Percentiles rank a stretch among this genome's conserved stretches.
Conservation (phyloP, 2,888 invertebrate species). For the Euspilapteryx auroguttella region DNA sequence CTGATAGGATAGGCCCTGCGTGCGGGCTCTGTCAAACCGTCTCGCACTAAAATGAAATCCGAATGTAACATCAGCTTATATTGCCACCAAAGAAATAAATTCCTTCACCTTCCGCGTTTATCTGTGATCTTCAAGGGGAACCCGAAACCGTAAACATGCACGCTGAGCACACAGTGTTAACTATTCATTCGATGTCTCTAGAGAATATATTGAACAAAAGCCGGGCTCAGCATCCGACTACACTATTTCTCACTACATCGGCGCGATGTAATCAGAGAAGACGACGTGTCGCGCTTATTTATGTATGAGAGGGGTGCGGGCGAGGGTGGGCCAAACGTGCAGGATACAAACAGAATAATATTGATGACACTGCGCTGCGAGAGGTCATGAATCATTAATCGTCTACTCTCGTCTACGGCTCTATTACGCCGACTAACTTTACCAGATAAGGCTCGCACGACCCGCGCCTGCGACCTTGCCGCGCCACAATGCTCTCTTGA, state of each 20-base stretch:
- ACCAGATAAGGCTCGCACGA: slow-evolving; percentile 52
- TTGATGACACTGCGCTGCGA: slow-evolving; percentile 59
- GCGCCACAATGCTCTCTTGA: too few species aligned
- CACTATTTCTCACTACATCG: slow-evolving; percentile 61
- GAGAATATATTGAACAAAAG: slow-evolving; percentile 57
- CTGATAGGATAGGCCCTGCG: too few species aligned
- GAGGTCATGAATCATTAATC: slow-evolving; percentile 63
- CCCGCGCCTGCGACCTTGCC: too few species aligned
- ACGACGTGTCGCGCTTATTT: slow-evolving; percentile 61
- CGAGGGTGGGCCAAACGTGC: slow-evolving; percentile 51
- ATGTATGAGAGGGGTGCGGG: slow-evolving; percentile 58
- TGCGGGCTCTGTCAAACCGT: too few species aligned
- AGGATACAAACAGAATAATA: slow-evolving; percentile 62
- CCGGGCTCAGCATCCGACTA: slow-evolving; percentile 50
- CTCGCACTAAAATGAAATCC: too few species aligned
- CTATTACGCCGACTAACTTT: slow-evolving; percentile 50
- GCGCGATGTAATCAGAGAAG: slow-evolving; percentile 62
- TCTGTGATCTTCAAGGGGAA: slow-evolving; percentile 54
- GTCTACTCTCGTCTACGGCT: slow-evolving; percentile 54
- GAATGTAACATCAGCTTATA: slow-evolving; percentile 46
- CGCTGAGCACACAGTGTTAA: slow-evolving; percentile 47
- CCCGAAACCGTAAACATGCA: slow-evolving; percentile 56
- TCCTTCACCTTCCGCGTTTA: slow-evolving; percentile 26
- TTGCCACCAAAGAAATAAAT: slow-evolving; percentile 22
- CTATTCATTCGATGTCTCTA: slow-evolving; percentile 49